Evolutionary conservation across 2,888 invertebrate species (phyloP), one percentile per base, ranked within the genome.

Genomic region (Spilarctia lutea): DNA sequence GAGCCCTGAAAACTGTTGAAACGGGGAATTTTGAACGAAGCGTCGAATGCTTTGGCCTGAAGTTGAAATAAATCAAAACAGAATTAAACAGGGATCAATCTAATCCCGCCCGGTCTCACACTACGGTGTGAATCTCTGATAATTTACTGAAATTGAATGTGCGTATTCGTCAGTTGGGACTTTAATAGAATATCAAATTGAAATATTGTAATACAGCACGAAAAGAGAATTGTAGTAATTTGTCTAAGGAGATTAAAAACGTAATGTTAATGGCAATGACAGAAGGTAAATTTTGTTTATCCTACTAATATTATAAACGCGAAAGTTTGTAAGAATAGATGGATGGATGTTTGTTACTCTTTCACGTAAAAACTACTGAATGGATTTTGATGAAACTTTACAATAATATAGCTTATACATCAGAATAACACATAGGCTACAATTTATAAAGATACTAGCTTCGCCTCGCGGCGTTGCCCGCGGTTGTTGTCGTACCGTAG

Each of bases 41-140:
- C 39, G 42, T 65, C 10, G 60, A 63, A 63, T 63, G 65, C 16
- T 45, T 69, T 68, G 30, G 52, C 72, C 56, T 52, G 73, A 63
- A 72, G 68, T 71, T 70, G 71, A 72, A 77, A 81, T 85, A 84
- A 84, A 84, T 85, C 83, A 84, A 78, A 84, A 79, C 77, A 74
- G 76, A 66, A 77, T 78, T 82, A 69, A 83, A 83, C 77, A 76
- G 75, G 65, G 77, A 82, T 84, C 79, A 81, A 80, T 78, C 77
- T 80, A 81, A 81, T 83, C 78, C 70, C 75, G 48, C 27, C 27
- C 69, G 69, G 52, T 3, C 65, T 39, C 73, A 80, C 77, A 81
- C 77, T 78, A 73, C 68, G 75, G 66, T 35, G 76, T 74, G 77
- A 76, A 79, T 75, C 73, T 73, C 67, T 56, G 48, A 69, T 76